Conservation (phyloP, 2,888 invertebrate species). For the Meiosimyza decipiens region DNA sequence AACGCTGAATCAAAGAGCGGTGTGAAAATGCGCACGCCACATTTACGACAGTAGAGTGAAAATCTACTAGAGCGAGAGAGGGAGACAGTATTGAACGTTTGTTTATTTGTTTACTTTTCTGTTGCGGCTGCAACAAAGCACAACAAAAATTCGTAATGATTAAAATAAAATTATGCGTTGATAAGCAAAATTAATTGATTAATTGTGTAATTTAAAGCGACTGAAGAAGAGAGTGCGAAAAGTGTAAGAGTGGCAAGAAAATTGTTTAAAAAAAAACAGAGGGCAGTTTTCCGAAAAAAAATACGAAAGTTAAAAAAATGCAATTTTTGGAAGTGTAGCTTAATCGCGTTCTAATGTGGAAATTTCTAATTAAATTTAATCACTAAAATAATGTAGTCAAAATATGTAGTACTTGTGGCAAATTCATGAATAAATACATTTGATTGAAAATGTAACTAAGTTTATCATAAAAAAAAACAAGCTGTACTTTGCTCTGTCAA, state of each 20-base stretch:
- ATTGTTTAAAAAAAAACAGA: not conserved
- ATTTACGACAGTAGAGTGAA: not conserved
- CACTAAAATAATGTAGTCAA: no score
- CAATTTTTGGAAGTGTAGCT: no score
- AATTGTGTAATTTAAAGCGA: not conserved
- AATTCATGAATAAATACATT: no score
- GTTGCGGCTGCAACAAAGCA: not conserved
- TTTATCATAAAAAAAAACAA: no score
- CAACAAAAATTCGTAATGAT: not conserved
- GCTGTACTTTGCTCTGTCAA: no score
- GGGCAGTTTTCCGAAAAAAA: no score
- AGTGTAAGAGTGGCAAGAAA: not conserved
- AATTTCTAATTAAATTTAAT: no score
- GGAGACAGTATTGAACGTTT: not conserved
- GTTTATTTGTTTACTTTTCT: slow-evolving; percentile 6
- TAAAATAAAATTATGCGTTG: not conserved
- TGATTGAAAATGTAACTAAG: no score
- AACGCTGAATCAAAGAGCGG: not conserved
- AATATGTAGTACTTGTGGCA: no score
- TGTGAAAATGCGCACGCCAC: not conserved
- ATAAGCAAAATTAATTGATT: slow-evolving; percentile 9
- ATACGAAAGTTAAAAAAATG: no score
- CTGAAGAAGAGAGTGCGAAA: not conserved
- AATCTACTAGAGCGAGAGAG: not conserved
- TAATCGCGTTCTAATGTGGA: no score